Conservation (phyloP, 2,797 vertebrate species). For the Tokudaia muenninki region DNA sequence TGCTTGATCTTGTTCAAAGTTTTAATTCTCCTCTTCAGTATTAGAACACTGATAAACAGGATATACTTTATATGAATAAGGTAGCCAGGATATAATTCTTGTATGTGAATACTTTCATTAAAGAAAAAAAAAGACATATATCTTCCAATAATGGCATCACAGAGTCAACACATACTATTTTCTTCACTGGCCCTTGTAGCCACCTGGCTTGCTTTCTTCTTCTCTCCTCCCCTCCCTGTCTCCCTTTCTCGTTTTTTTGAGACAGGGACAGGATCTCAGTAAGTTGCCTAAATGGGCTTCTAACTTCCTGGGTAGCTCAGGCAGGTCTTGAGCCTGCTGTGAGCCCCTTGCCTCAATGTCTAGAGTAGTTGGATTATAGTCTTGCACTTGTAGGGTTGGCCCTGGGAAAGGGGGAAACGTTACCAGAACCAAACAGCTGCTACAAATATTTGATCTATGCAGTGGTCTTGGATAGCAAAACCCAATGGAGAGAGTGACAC, state of each 20-base stretch:
- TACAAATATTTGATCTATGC: not conserved
- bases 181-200: conserved; percentile 42
- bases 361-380: not conserved
- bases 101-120: conserved; percentile 11
- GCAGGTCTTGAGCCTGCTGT: not conserved
- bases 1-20: conserved; percentile 35
- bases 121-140: not conserved
- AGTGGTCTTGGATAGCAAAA: conserved; percentile 52
- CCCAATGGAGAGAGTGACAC: not conserved
- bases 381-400: not conserved
- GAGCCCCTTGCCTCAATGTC: not conserved
- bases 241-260: not conserved
- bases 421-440: not conserved
- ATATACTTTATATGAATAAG: conserved; percentile 44
- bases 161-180: not conserved
- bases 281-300: not conserved
- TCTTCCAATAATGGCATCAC: conserved; percentile 26
- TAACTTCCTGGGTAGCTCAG: not conserved
- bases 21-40: conserved; percentile 44
- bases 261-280: not conserved
- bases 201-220: not conserved
- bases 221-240: too few relatives aligned
- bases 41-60: conserved; percentile 14
- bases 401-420: conserved; percentile 10
- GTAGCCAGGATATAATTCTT: conserved; percentile 27